Evolutionary conservation across 1,140 invertebrate genomes (phyloP).

Genomic region (Diabrotica undecimpunctata): DNA sequence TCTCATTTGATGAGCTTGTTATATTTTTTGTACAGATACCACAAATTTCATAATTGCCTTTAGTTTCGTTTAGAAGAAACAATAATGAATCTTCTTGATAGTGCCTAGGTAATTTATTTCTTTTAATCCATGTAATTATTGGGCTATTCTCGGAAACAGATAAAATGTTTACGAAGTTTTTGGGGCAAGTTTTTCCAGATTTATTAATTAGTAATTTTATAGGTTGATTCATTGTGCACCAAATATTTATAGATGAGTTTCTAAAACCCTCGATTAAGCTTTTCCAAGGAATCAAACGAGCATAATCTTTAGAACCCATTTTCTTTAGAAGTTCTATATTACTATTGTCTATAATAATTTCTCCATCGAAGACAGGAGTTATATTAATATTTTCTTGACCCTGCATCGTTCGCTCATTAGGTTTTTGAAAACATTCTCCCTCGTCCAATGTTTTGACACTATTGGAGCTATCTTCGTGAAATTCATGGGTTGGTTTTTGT

Average conservation of each 20-base stretch:
- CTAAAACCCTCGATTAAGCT: slow-evolving; percentile 29
- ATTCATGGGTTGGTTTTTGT: slow-evolving; percentile 27
- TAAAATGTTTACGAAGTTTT: slow-evolving; percentile 24
- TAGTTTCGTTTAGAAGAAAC: slow-evolving; percentile 32
- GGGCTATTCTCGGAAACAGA: slow-evolving; percentile 15
- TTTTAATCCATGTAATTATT: slow-evolving; percentile 30
- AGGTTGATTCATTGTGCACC: slow-evolving; percentile 26
- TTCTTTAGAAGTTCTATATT: slow-evolving; percentile 29
- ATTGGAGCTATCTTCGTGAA: neutral
- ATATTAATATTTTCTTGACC: too few relatives aligned
- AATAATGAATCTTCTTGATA: slow-evolving; percentile 24
- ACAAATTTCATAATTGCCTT: slow-evolving; percentile 31
- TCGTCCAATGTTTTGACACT: too few relatives aligned
- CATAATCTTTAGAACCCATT: slow-evolving; percentile 23
- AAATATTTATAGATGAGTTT: slow-evolving; percentile 28
- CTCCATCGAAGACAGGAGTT: slow-evolving; percentile 32
- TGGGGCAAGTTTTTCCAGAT: slow-evolving; percentile 19
- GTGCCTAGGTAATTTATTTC: slow-evolving; percentile 22
- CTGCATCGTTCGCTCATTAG: too few relatives aligned
- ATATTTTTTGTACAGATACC: slow-evolving; percentile 33
- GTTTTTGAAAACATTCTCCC: too few relatives aligned
- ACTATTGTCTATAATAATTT: slow-evolving; percentile 29
- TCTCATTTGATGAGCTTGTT: neutral
- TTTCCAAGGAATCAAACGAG: slow-evolving; percentile 34
- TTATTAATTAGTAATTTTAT: slow-evolving; percentile 27